Conservation (phyloP, 2,797 vertebrate genomes). For the Alca torda region DNA sequence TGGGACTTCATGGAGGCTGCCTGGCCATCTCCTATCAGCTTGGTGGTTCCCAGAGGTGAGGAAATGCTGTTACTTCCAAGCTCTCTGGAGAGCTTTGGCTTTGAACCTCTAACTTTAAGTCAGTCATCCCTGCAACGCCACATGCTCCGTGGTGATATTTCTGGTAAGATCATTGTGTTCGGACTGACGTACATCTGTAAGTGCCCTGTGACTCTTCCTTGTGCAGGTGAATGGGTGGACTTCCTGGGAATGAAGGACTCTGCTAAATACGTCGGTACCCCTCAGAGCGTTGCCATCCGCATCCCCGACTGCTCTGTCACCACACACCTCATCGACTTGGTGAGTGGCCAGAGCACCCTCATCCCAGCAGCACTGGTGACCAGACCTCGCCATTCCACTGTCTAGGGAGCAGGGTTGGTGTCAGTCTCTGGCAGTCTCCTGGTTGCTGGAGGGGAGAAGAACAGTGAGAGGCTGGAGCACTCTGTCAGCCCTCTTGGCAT, state of each 20-base stretch:
- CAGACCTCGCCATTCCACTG: background rate
- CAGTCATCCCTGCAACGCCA: fast-evolving
- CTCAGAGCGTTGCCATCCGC: conserved; percentile 87
- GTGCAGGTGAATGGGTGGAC: conserved; percentile 87
- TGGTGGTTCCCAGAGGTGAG: conserved; percentile 89
- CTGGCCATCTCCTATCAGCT: conserved; percentile 90
- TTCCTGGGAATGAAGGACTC: conserved; percentile 86
- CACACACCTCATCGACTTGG: conserved; percentile 86
- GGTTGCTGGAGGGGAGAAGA: background rate
- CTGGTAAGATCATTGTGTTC: fast-evolving
- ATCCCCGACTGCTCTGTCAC: conserved; percentile 88
- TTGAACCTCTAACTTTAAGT: background rate
- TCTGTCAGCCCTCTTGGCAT: background rate
- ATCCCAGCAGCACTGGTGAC: background rate
- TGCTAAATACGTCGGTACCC: conserved; percentile 86
- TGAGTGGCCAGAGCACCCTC: conserved; percentile 31
- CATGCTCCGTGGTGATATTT: fast-evolving
- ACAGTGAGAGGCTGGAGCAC: background rate
- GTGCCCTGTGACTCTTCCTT: background rate
- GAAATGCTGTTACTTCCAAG: background rate
- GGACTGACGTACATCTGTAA: fast-evolving
- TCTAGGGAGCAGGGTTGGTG: background rate
- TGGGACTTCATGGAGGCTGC: conserved; percentile 91
- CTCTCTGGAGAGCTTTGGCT: background rate
- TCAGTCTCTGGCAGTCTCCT: background rate